Conservation (phyloP, 2,113 vertebrate species). For the Cottus gobio region DNA sequence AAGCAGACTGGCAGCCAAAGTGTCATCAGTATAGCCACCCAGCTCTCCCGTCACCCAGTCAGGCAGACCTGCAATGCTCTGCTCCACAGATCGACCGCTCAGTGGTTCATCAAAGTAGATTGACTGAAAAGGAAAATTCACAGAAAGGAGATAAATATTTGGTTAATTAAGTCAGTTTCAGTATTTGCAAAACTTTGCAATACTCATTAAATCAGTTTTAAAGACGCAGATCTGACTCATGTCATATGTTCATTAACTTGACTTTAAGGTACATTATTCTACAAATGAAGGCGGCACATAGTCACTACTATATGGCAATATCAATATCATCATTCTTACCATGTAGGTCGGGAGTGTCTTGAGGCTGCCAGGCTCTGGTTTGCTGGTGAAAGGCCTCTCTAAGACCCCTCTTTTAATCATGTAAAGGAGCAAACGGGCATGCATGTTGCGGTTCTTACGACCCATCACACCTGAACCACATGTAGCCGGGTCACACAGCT, state of each 20-base stretch:
- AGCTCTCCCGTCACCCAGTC: constrained; percentile 89
- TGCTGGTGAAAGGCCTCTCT: constrained; percentile 89
- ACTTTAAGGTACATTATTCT: neutral
- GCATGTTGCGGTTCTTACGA: constrained; percentile 90
- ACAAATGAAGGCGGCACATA: neutral
- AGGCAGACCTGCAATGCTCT: constrained; percentile 76
- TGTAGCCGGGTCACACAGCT: constrained; percentile 88
- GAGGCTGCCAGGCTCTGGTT: constrained; percentile 88
- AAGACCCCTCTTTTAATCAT: constrained; percentile 91
- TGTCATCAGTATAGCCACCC: constrained; percentile 64
- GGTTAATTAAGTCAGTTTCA: neutral
- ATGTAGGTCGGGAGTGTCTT: constrained; percentile 91
- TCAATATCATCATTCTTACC: constrained; percentile 76
- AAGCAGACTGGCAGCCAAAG: constrained; percentile 67
- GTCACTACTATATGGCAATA: neutral
- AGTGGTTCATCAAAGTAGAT: constrained; percentile 92
- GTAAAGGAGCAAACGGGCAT: constrained; percentile 89
- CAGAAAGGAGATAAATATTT: neutral
- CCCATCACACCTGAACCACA: constrained; percentile 83
- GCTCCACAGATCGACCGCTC: constrained; percentile 52
- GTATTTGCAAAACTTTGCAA: neutral
- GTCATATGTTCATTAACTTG: neutral
- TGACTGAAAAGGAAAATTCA: constrained; percentile 77
- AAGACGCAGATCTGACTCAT: neutral
- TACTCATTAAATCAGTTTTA: neutral